Conservation (phyloP, 2,113 vertebrate genomes). For the Apodemus sylvaticus region DNA sequence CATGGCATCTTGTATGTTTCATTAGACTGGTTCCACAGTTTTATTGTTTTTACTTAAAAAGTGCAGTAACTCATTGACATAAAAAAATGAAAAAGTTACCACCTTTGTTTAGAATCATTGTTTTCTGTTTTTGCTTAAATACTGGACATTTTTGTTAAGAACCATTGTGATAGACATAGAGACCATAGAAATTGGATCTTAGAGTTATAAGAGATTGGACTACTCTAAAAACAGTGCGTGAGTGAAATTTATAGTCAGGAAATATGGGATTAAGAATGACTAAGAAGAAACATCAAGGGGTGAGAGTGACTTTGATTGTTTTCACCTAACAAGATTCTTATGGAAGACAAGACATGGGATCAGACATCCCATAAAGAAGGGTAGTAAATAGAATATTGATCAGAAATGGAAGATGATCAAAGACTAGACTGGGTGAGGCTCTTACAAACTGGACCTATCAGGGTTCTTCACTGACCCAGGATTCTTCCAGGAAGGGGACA, state of each 20-base stretch:
- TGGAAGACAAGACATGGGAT: not conserved
- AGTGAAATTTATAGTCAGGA: not conserved
- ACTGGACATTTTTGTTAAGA: not conserved
- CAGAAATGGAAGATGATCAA: not conserved
- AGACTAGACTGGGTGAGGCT: rapidly evolving
- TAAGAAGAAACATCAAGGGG: not conserved
- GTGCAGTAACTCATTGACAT: not conserved
- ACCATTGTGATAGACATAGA: not conserved
- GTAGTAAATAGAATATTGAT: not conserved
- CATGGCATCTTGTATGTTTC: not conserved
- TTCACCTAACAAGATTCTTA: not conserved
- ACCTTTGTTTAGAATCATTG: not conserved
- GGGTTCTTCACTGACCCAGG: not conserved
- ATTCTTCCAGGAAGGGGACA: not conserved
- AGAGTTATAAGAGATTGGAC: too few relatives aligned
- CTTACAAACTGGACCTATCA: not conserved
- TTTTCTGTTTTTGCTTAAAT: not conserved
- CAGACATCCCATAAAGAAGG: too few relatives aligned
- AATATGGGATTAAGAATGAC: not conserved
- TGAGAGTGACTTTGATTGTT: not conserved
- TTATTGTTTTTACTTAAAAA: conserved; percentile 3
- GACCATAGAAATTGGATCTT: not conserved
- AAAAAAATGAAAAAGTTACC: not conserved
- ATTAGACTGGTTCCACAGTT: not conserved
- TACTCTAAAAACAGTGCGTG: not conserved